Percentiles rank a stretch among this genome's conserved stretches.
Evolutionary conservation across 2,113 vertebrate genomes (phyloP).

Genomic region (Peromyscus polionotus): DNA sequence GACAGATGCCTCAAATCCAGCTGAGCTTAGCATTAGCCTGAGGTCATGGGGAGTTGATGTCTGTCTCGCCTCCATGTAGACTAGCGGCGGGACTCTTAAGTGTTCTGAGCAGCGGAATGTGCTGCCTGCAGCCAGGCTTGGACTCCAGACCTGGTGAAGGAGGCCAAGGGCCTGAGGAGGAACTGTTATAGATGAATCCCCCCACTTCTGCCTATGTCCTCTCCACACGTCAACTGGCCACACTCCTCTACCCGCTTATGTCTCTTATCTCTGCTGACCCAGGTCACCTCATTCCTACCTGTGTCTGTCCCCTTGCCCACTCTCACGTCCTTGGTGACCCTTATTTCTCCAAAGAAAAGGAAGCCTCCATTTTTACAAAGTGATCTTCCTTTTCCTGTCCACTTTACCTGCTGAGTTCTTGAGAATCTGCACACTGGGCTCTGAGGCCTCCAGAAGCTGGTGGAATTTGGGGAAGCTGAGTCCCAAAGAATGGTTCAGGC

Average conservation of each 20-base stretch:
- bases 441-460: background rate
- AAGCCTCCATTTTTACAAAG: background rate
- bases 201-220: background rate
- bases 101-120: background rate
- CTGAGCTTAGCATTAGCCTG: background rate
- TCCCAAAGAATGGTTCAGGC: background rate
- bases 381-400: background rate
- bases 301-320: background rate
- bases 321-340: background rate
- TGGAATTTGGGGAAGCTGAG: constrained; percentile 46
- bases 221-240: background rate
- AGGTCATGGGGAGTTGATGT: background rate
- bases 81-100: background rate
- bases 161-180: no score
- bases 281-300: background rate
- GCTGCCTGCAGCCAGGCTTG: background rate
- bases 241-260: background rate
- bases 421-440: background rate
- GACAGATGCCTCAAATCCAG: background rate
- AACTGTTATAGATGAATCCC: background rate
- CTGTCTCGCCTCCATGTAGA: background rate
- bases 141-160: background rate
- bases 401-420: constrained; percentile 2
- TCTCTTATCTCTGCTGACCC: background rate
- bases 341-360: constrained; percentile 24